Evolutionary conservation across 1,140 invertebrate genomes (phyloP).

Genomic region (Nebria ingens): DNA sequence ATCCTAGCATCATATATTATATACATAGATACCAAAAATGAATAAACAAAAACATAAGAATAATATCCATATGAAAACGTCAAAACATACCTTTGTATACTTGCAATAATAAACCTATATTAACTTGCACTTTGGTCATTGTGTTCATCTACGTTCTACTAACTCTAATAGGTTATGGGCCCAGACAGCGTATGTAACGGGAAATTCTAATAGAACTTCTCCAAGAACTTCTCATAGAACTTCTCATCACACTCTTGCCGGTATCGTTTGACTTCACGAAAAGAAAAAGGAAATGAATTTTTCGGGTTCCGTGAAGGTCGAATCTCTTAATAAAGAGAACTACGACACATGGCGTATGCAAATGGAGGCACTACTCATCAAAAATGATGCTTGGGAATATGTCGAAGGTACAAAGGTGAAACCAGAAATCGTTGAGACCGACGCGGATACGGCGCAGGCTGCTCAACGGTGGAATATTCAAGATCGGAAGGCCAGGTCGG

Average conservation of each 20-base stretch:
- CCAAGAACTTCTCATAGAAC: neutral
- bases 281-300: neutral
- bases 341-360: constrained; percentile 24
- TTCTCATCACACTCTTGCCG: neutral
- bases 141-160: too few species aligned
- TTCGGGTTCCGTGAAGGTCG: constrained; percentile 8
- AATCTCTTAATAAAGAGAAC: constrained; percentile 17
- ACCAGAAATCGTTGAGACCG: neutral
- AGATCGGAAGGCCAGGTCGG: neutral
- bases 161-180: constrained; percentile 9
- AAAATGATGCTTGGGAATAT: constrained; percentile 20
- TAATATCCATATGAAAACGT: too few species aligned
- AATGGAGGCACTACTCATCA: constrained; percentile 19
- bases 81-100: too few species aligned
- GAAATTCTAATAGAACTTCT: neutral
- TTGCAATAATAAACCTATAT: too few species aligned
- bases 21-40: too few species aligned
- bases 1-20: too few species aligned
- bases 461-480: neutral
- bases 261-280: neutral
- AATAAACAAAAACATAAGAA: too few species aligned
- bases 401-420: constrained; percentile 15
- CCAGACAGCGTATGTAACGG: neutral
- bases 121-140: too few species aligned
- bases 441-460: neutral